Conservation (phyloP, 2,797 vertebrate genomes). For the Pantherophis alleghaniensis region DNA sequence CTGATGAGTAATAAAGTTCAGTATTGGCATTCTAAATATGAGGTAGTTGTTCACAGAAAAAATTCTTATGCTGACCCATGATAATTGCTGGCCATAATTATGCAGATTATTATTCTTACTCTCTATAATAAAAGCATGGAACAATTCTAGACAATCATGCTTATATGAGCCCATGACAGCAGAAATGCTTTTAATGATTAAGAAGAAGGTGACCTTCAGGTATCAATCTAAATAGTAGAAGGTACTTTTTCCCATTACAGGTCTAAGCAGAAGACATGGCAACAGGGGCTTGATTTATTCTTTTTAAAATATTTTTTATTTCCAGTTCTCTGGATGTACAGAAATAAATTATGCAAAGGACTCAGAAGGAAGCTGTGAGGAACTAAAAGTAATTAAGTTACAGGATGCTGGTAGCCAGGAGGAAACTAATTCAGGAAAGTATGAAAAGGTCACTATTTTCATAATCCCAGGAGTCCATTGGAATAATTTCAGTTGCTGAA, state of each 20-base stretch:
- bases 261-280: background rate
- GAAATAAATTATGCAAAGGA: background rate
- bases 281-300: background rate
- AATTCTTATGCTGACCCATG: background rate
- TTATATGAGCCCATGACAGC: too few relatives aligned
- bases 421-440: background rate
- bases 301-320: background rate
- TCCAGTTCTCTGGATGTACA: background rate
- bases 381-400: background rate
- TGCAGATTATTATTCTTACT: background rate
- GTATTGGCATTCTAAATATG: background rate
- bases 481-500: background rate
- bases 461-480: background rate
- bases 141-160: background rate
- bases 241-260: background rate
- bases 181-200: background rate
- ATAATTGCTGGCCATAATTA: background rate
- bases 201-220: background rate
- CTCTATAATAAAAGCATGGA: background rate
- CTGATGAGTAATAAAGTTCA: background rate
- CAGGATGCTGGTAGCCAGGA: slow-evolving; percentile 4
- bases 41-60: background rate
- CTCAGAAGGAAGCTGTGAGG: background rate
- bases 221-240: background rate
- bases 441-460: background rate